Base-by-base conservation (phyloP, 2,888 invertebrate species). In the Tenodera sinensis region DNA sequence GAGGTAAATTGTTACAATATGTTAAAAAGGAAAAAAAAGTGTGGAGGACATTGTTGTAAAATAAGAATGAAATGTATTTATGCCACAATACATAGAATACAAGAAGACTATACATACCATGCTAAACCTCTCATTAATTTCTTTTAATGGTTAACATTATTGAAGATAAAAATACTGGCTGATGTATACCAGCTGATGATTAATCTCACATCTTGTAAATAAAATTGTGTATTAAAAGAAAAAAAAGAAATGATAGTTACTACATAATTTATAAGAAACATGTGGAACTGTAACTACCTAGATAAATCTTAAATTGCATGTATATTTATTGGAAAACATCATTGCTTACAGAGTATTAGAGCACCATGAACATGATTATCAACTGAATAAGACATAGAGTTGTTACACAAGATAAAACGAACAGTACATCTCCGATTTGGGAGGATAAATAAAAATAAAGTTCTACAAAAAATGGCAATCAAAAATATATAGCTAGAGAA, bases 1-100 rank as follows among this genome's bases (percentile, higher is more conserved):
- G 93, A 94, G 94, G 94, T 90, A 90, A 90, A 47, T 87, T 83
- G 54, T 83, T 87, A 81, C 42, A 54, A 30, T 84, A 81, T 82
- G 71, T 54, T 87, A 89, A 87, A 87, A 87, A 71, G 47, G 34
- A 34, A 81, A 82, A 89, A 47, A 88, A 83, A 82, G 54, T 83
- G n/a, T 84, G 84, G 42, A 34, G 47, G 84, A 87, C 15, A 71
- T 71, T 71, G 54, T 71, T 71, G 6, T 71, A 71, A 71, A 71
- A 71, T 71, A 54, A 6, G 54, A 54, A 15, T 71, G 54, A 71
- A 71, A 20, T 71, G 54, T 71, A 71, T 71, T 71, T 71, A 71
- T 71, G 54, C 54, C 54, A 71, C 54, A 20, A 71, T 54, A 54
- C 54, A 54, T 54, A 54, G 54, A 54, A 54, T 54, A 54, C 54